Percentiles rank a stretch among this genome's conserved stretches.
Evolutionary conservation across 2,888 invertebrate species (phyloP).

Genomic region (Drosophila mimica): DNA sequence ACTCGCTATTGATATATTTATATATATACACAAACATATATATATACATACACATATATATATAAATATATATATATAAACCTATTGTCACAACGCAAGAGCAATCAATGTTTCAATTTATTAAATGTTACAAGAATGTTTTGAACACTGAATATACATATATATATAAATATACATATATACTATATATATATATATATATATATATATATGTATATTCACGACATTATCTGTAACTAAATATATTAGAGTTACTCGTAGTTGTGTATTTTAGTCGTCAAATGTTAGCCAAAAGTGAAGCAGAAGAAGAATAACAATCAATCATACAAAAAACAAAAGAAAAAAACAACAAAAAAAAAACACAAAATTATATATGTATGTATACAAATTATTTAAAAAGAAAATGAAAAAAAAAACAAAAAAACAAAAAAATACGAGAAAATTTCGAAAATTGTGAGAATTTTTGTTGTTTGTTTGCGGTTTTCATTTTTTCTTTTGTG

Average conservation of each 20-base stretch:
- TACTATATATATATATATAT: constrained; percentile 16
- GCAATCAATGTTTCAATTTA: constrained; percentile 78
- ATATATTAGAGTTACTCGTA: constrained; percentile 57
- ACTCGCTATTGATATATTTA: constrained; percentile 47
- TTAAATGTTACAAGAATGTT: constrained; percentile 65
- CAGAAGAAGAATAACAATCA: constrained; percentile 1
- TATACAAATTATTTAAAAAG: neutral
- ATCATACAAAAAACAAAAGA: neutral
- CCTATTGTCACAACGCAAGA: constrained; percentile 75
- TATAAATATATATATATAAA: constrained; percentile 29
- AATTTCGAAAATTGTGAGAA: neutral
- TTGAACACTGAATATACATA: constrained; percentile 42
- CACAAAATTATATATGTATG: neutral
- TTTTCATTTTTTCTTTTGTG: constrained; percentile 6
- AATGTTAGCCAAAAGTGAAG: constrained; percentile 44
- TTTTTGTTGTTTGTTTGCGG: constrained; percentile 8
- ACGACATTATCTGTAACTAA: constrained; percentile 27
- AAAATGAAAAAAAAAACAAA: neutral
- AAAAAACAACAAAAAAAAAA: neutral
- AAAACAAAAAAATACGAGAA: neutral
- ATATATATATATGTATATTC: constrained; percentile 22
- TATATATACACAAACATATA: constrained; percentile 27
- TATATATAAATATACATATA: constrained; percentile 32
- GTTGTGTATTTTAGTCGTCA: constrained; percentile 39
- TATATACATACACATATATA: constrained; percentile 35